Conservation (phyloP, 2,888 invertebrate genomes). For the Pyralis farinalis region DNA sequence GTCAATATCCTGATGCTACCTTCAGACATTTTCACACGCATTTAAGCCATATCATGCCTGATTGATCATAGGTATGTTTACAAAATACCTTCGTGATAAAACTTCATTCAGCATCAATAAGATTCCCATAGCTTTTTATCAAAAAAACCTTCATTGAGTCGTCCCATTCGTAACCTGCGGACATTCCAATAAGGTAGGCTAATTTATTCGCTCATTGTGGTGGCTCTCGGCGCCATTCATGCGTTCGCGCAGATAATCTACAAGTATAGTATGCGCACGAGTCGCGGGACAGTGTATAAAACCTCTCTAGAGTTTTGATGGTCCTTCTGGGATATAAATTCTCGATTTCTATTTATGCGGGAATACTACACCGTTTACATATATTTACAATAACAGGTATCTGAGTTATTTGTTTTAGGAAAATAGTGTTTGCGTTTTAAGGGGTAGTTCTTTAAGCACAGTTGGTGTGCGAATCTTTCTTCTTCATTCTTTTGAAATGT, state of each 20-base stretch:
- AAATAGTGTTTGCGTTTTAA: too few species aligned
- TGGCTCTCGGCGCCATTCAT: constrained; percentile 13
- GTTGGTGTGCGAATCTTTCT: too few species aligned
- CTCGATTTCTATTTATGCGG: too few species aligned
- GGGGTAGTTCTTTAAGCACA: too few species aligned
- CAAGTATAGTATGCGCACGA: constrained; percentile 7
- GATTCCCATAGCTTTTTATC: constrained; percentile 8
- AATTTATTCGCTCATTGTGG: constrained; percentile 51
- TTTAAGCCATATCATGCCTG: too few species aligned
- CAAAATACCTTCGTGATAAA: background rate
- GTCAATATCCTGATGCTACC: too few species aligned
- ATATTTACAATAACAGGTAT: too few species aligned
- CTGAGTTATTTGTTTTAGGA: too few species aligned
- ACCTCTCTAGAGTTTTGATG: constrained; percentile 6
- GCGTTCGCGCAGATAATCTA: constrained; percentile 1
- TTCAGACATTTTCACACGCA: too few species aligned
- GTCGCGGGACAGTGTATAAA: background rate
- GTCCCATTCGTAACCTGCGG: constrained; percentile 11
- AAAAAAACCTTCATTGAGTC: constrained; percentile 13
- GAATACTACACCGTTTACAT: too few species aligned
- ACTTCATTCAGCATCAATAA: constrained; percentile 6
- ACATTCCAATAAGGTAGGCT: constrained; percentile 41
- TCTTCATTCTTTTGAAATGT: too few species aligned
- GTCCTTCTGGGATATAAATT: background rate
- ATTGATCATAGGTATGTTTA: background rate